Evolutionary conservation across 2,113 vertebrate genomes (phyloP).

Genomic region (Coptodon rendalli): DNA sequence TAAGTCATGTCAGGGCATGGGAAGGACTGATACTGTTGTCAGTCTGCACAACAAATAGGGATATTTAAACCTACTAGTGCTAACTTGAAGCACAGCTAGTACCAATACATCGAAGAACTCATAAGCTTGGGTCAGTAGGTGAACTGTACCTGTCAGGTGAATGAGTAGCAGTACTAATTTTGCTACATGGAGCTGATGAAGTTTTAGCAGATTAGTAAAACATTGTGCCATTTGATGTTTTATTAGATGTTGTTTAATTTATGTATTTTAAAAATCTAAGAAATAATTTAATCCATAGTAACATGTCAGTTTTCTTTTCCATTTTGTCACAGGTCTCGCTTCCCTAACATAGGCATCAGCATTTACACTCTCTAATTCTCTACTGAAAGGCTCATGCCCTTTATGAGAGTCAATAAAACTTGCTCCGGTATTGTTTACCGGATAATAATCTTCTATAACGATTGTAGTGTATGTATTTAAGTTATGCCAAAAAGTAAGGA

Average conservation of each 20-base stretch:
- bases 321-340: not conserved
- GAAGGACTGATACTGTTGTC: not conserved
- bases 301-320: not conserved
- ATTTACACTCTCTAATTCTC: not conserved
- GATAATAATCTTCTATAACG: not conserved
- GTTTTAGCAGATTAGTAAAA: not conserved
- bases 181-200: not conserved
- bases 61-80: not conserved
- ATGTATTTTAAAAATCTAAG: not conserved
- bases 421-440: not conserved
- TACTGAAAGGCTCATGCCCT: not conserved
- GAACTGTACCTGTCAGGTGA: not conserved
- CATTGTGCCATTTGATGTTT: not conserved
- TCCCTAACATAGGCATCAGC: not conserved
- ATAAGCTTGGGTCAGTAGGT: not conserved
- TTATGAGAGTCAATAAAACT: not conserved
- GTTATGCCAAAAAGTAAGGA: not conserved
- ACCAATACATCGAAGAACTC: not conserved
- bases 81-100: not conserved
- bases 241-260: not conserved
- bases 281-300: not conserved
- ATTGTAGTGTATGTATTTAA: not conserved
- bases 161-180: not conserved
- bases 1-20: not conserved
- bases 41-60: not conserved